Conservation (phyloP, 2,113 vertebrate genomes). For the Lampris incognitus region DNA sequence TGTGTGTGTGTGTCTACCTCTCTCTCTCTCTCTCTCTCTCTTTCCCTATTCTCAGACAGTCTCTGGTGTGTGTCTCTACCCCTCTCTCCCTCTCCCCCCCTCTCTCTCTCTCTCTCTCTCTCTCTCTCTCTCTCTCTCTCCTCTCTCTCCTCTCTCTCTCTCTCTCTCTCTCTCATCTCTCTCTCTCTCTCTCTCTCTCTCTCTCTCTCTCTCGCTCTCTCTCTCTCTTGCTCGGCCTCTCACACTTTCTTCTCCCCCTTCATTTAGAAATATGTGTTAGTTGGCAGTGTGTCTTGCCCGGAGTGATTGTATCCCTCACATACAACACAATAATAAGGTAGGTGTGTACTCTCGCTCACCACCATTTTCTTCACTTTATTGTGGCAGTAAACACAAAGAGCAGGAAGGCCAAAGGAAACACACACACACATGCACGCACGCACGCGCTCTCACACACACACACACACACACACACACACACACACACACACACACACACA, state of each 20-base stretch:
- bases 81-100: no score
- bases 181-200: constrained; percentile 42
- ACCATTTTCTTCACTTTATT: constrained; percentile 58
- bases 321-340: constrained; percentile 73
- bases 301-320: constrained; percentile 75
- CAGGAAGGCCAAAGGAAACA: constrained; percentile 43
- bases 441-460: constrained; percentile 8
- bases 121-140: constrained; percentile 31
- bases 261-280: constrained; percentile 71
- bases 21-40: no score
- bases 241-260: constrained; percentile 60
- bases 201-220: constrained; percentile 41
- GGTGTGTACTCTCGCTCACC: constrained; percentile 56
- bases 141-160: constrained; percentile 31
- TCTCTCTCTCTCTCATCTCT: constrained; percentile 30
- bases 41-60: no score
- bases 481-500: constrained; percentile 20
- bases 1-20: no score
- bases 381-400: constrained; percentile 57
- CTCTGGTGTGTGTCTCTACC: no score
- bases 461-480: constrained; percentile 13
- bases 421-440: background rate
- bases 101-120: constrained; percentile 29
- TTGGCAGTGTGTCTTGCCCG: constrained; percentile 69
- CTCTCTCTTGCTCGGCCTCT: background rate